These are phyloP conservation scores for Drosophila setifemur DNA, from an alignment of 1,140 invertebrate genomes.

Conservation along the genomic window DNA sequence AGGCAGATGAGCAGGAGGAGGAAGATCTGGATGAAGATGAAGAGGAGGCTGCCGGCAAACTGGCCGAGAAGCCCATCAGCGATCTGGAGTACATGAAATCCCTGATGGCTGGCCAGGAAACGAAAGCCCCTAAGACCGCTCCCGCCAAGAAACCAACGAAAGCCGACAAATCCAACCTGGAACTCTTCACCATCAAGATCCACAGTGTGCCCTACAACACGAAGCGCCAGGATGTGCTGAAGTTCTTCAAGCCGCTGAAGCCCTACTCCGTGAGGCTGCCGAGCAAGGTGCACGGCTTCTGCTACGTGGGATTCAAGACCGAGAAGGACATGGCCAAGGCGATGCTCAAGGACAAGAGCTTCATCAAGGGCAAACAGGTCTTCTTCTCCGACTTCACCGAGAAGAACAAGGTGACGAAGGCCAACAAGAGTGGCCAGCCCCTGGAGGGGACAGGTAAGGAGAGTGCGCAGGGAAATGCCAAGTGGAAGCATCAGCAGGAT, in stretches of 20 bases:
- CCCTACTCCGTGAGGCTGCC: constrained; percentile 91
- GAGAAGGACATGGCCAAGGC: constrained; percentile 92
- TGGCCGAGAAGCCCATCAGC: constrained; percentile 87
- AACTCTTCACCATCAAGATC: constrained; percentile 84
- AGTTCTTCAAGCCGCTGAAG: constrained; percentile 92
- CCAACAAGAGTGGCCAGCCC: constrained; percentile 69
- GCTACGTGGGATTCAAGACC: constrained; percentile 94
- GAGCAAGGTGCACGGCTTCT: constrained; percentile 90
- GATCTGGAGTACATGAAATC: constrained; percentile 89
- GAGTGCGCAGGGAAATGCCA: constrained; percentile 73
- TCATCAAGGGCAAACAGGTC: constrained; percentile 89
- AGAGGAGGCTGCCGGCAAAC: constrained; percentile 81
- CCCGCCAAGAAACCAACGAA: constrained; percentile 30
- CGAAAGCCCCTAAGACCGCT: constrained; percentile 59
- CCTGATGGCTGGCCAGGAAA: constrained; percentile 82
- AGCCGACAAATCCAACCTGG: constrained; percentile 63
- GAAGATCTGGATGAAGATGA: constrained; percentile 62
- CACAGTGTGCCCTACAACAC: constrained; percentile 78
- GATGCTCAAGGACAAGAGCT: constrained; percentile 93
- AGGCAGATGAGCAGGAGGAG: constrained; percentile 37
- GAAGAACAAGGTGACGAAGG: constrained; percentile 83
- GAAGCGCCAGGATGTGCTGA: constrained; percentile 79
- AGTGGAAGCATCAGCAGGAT: constrained; percentile 89
- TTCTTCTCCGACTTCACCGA: constrained; percentile 86
- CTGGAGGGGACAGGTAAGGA: background rate